Evolutionary conservation across 2,888 invertebrate species (phyloP), one percentile per base, ranked within the genome.

Genomic region (Ectobius pallidus): DNA sequence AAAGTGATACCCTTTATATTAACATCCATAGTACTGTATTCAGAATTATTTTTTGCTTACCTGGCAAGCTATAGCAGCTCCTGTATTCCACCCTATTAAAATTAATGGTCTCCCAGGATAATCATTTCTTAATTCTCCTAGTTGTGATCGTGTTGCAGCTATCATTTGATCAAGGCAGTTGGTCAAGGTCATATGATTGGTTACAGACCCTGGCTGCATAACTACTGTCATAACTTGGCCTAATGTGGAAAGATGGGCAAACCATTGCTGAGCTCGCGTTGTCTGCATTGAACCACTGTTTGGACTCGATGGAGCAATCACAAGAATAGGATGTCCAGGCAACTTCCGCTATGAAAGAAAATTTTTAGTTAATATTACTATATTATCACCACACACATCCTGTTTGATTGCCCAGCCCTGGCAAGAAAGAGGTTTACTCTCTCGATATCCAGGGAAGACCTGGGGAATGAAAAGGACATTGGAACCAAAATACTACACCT

Each of bases 11-110:
- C n/a, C n/a, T n/a, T n/a, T n/a, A n/a, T n/a, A n/a, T n/a, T n/a
- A n/a, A n/a, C n/a, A n/a, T n/a, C n/a, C n/a, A n/a, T n/a, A n/a
- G n/a, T n/a, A n/a, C n/a, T n/a, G n/a, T n/a, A n/a, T n/a, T n/a
- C n/a, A n/a, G n/a, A n/a, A n/a, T n/a, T n/a, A n/a, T n/a, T n/a
- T n/a, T n/a, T n/a, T n/a, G n/a, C n/a, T n/a, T n/a, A 88, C 87
- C 84, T 93, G 92, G 78, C 91, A 86, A 1, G 93, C 92, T 49
- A 94, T 83, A 0, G 92, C 86, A 18, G 92, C 88, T n/a, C 92
- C 93, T 39, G 90, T 87, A 79, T 91, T 90, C 81, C 92, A 91
- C 11, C 94, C 94, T 71, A 93, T 84, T n/a, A 94, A 83, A 73
- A 94, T 87, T 27, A 95, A 88, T 49, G 91, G 90, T 75, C 91